phyloP scores from a whole-genome alignment of 2,113 vertebrate genomes.

The Pluvialis apricaria region DNA sequence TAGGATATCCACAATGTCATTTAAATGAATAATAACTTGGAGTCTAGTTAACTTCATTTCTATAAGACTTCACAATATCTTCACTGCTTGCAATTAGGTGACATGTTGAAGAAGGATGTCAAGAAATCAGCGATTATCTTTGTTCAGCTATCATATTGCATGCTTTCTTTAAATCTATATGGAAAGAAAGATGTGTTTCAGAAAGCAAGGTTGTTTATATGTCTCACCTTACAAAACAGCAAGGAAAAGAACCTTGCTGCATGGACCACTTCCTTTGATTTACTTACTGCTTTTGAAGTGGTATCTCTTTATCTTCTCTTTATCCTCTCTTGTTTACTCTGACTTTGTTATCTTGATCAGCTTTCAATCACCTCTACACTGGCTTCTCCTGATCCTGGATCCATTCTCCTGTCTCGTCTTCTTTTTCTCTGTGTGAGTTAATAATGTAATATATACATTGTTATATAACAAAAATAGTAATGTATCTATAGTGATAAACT shows the following conservation, averaged over 20 bases:
- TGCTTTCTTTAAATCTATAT: background rate
- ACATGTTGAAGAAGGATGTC: background rate
- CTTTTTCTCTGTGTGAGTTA: background rate
- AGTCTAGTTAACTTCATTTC: background rate
- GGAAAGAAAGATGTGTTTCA: background rate
- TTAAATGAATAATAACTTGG: conserved; percentile 19
- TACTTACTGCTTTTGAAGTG: background rate
- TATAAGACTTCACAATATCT: background rate
- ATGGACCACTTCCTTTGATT: background rate
- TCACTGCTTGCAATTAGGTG: background rate
- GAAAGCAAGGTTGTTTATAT: background rate
- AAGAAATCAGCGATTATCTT: background rate
- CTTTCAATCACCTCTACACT: background rate
- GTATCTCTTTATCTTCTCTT: background rate
- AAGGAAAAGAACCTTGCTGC: background rate
- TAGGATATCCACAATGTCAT: background rate
- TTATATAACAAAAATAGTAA: background rate
- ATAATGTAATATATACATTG: background rate
- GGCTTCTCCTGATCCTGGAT: background rate
- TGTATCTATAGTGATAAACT: background rate
- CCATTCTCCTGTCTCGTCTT: background rate
- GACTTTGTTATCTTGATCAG: background rate
- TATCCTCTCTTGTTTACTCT: background rate
- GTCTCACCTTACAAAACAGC: background rate
- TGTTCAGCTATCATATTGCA: background rate